Evolutionary conservation across 2,888 invertebrate genomes (phyloP), one percentile per base, ranked within the genome.

Genomic region (Scaptomyza caliginosa): DNA sequence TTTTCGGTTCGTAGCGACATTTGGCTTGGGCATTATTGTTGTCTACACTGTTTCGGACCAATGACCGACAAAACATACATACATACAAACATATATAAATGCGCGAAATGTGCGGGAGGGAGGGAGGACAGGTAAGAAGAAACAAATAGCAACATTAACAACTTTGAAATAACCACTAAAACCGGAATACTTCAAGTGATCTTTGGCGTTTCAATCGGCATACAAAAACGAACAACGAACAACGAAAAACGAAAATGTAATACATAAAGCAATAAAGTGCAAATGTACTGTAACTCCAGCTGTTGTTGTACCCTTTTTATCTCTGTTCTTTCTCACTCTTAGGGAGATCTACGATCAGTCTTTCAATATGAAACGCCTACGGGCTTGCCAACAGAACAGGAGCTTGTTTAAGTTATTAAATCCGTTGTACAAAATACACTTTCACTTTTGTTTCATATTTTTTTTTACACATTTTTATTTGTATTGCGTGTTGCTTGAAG

Each of bases 61-160:
- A 85, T 85, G 86, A 89, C 88, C 86, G 85, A 88, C 74, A 79
- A 80, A 79, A n/a, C n/a, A n/a, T n/a, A n/a, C n/a, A n/a, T n/a
- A n/a, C n/a, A n/a, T n/a, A n/a, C n/a, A n/a, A 70, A 23, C 6
- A 23, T 24, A 24, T 57, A 48, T 52, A 68, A 71, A 74, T 62
- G 63, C 74, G 74, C 73, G 34, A 83, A 78, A 59, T 74, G 56
- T 59, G 58, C 66, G 55, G 62, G 55, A 55, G 42, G 52, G 56
- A 48, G 42, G 34, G 4, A 0, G 16, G 16, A 32, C 43, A 45
- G 39, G 19, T 39, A 39, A 56, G 51, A 52, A 43, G 51, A 56
- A 59, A 57, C 42, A 56, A 64, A 66, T 42, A 76, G 66, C 62
- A 72, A 58, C 65, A 67, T 64, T 55, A 65, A 68, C 50, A 56